A percentile compares a stretch with the other conserved stretches of the same genome.
Evolutionary conservation across 2,113 vertebrate genomes (phyloP).

Genomic region (Rhinopithecus roxellana): DNA sequence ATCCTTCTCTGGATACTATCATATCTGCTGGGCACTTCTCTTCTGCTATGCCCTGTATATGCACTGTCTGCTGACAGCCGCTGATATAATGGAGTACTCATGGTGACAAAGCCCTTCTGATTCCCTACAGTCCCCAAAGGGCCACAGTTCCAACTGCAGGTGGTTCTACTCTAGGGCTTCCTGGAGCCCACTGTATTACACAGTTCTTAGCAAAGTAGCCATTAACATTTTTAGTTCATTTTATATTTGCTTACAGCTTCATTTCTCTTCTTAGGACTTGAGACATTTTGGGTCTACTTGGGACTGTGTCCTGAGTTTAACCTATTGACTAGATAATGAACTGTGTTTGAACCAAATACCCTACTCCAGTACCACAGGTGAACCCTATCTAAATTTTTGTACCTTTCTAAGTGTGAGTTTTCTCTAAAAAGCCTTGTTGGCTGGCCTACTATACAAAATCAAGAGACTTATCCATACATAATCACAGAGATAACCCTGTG

Average conservation of each 20-base stretch:
- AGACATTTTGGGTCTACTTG: neutral
- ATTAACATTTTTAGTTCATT: slow-evolving; percentile 48
- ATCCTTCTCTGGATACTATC: neutral
- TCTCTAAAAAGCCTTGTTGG: slow-evolving; percentile 14
- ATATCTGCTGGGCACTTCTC: neutral
- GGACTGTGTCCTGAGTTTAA: neutral
- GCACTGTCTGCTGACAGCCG: neutral
- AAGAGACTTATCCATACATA: slow-evolving; percentile 4
- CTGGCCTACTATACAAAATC: neutral
- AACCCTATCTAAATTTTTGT: neutral
- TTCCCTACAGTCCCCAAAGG: neutral
- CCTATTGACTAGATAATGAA: neutral
- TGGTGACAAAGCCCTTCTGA: neutral
- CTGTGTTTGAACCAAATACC: neutral
- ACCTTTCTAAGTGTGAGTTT: neutral
- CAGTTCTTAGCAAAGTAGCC: neutral
- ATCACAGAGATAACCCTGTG: neutral
- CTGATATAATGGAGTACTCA: neutral
- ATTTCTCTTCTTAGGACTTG: neutral
- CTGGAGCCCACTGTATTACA: neutral
- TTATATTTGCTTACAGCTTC: slow-evolving; percentile 10
- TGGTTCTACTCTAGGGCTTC: neutral
- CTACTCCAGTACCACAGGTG: neutral
- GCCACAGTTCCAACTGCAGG: neutral
- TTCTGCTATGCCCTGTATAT: neutral